Conservation (phyloP, 1,140 invertebrate genomes). For the Alviniconcha marisindica region DNA sequence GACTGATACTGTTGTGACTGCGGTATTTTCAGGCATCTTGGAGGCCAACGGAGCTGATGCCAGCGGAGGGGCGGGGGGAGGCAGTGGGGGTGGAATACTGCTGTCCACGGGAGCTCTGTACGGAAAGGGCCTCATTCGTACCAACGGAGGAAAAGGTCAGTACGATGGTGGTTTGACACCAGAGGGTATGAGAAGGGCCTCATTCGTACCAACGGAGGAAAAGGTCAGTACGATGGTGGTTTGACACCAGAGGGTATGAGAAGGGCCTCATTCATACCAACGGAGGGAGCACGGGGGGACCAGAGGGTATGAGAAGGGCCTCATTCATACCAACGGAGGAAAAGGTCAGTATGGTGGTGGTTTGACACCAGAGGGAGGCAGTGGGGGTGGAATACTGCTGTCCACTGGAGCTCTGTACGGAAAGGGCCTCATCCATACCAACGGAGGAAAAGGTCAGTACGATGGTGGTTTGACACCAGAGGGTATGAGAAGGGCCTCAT, state of each 20-base stretch:
- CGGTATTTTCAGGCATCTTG: constrained; percentile 50
- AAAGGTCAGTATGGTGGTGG: no score
- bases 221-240: no score
- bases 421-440: constrained; percentile 56
- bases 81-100: constrained; percentile 64
- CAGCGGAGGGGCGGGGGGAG: constrained; percentile 54
- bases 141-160: constrained; percentile 63
- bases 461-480: no score
- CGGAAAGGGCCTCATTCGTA: constrained; percentile 60
- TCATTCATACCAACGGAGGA: no score
- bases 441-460: constrained; percentile 66
- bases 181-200: no score
- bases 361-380: constrained; percentile 63
- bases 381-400: constrained; percentile 63
- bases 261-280: no score
- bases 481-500: no score
- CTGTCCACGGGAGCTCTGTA: constrained; percentile 54
- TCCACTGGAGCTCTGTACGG: constrained; percentile 57
- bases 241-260: no score
- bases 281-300: no score
- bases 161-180: background rate
- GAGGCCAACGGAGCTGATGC: constrained; percentile 55
- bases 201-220: no score
- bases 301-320: no score
- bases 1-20: no score